phyloP scores from a whole-genome alignment of 1,140 invertebrate genomes.

The Phortica variegata region DNA sequence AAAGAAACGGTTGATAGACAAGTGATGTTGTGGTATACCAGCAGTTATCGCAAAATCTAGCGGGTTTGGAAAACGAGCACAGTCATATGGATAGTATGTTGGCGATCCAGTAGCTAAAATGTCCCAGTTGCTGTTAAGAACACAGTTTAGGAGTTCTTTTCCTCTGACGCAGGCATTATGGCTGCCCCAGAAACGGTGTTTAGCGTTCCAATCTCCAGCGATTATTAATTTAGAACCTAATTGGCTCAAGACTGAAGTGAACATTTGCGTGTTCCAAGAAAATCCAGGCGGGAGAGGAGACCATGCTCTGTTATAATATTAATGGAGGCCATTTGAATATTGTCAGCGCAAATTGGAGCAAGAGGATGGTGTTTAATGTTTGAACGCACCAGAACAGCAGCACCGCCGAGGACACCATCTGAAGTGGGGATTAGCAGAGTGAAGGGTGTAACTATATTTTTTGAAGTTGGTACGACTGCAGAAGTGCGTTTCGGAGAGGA shows the following conservation, averaged over 20 bases:
- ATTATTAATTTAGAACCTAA: background rate
- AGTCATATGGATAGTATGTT: constrained; percentile 2
- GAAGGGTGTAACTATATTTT: too few relatives aligned
- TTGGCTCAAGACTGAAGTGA: background rate
- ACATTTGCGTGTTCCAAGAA: background rate
- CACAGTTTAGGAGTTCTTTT: background rate
- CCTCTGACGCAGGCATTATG: too few relatives aligned
- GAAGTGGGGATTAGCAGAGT: too few relatives aligned
- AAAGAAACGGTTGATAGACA: background rate
- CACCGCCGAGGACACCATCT: too few relatives aligned
- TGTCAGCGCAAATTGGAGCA: too few relatives aligned
- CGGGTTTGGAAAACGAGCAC: background rate
- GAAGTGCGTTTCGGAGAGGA: too few relatives aligned
- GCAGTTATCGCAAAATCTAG: constrained; percentile 2
- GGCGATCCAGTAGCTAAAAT: background rate
- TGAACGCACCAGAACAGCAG: too few relatives aligned
- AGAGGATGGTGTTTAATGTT: too few relatives aligned
- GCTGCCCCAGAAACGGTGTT: background rate
- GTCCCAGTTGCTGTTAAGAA: background rate
- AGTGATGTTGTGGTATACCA: background rate
- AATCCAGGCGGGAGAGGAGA: too few relatives aligned
- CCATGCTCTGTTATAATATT: background rate
- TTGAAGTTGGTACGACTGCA: too few relatives aligned
- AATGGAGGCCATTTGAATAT: background rate
- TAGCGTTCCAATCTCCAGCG: constrained; percentile 7